phyloP scores from a whole-genome alignment of 1,140 invertebrate species.

The Conus ventricosus region DNA sequence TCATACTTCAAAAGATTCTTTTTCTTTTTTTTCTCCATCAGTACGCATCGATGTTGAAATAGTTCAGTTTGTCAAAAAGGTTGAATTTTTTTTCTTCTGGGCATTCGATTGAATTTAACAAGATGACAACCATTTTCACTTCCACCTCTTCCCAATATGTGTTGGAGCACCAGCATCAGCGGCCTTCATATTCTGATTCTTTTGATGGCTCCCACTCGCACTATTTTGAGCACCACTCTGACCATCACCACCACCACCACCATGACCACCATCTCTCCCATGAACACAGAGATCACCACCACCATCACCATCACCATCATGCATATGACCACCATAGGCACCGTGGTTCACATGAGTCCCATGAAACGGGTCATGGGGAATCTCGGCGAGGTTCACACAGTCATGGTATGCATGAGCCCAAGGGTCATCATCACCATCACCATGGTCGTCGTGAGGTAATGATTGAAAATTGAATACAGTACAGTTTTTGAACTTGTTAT shows the following conservation, averaged over 20 bases:
- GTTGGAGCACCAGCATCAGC: slow-evolving; percentile 51
- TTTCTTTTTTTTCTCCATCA: background rate
- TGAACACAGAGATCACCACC: background rate
- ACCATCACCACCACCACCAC: slow-evolving; percentile 31
- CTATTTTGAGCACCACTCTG: slow-evolving; percentile 27
- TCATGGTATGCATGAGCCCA: background rate
- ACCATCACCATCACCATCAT: too few relatives aligned
- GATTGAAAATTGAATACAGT: background rate
- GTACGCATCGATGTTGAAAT: background rate
- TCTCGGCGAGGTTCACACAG: background rate
- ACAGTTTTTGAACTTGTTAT: background rate
- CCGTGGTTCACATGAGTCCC: background rate
- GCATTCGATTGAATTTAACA: background rate
- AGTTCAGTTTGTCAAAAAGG: background rate
- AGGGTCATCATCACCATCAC: slow-evolving; percentile 11
- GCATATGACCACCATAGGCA: background rate
- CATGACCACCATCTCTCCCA: slow-evolving; percentile 4
- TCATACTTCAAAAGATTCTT: background rate
- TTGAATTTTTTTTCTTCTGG: too few relatives aligned
- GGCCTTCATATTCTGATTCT: slow-evolving; percentile 46
- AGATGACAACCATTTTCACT: slow-evolving; percentile 55
- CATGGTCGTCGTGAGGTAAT: background rate
- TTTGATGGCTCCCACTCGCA: slow-evolving; percentile 34
- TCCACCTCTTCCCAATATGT: slow-evolving; percentile 57
- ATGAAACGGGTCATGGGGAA: background rate